A percentile compares a stretch with the other conserved stretches of the same genome.
Conservation (phyloP, 2,888 invertebrate genomes). For the Alentia gelatinosa region DNA sequence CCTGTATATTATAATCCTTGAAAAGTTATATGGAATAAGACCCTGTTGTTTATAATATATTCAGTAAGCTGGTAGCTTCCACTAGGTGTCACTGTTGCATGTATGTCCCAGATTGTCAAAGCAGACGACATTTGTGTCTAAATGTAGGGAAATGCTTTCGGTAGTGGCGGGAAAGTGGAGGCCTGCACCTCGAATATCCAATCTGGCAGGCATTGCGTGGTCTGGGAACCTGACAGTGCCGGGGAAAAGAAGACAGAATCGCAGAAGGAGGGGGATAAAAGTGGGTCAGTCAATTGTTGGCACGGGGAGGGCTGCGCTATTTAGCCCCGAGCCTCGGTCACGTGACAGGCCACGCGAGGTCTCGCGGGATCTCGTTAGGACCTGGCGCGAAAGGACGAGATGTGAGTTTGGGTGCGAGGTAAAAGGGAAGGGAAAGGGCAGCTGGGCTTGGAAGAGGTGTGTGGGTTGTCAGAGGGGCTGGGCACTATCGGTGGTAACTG, state of each 20-base stretch:
- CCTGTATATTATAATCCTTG: no score
- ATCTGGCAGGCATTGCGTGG: no score
- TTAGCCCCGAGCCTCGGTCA: background rate
- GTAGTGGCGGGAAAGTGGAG: no score
- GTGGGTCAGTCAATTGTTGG: background rate
- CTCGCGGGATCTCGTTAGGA: background rate
- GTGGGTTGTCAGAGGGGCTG: background rate
- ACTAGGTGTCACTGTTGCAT: no score
- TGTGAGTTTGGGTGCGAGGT: constrained; percentile 1
- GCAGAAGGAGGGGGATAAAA: background rate
- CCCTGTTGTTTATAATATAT: no score
- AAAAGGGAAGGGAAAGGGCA: background rate
- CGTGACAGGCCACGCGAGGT: background rate
- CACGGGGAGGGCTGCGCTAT: background rate
- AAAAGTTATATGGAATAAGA: no score
- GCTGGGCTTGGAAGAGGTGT: background rate
- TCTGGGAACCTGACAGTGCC: background rate
- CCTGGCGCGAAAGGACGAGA: background rate
- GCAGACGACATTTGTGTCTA: no score
- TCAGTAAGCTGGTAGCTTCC: no score
- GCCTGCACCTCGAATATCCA: no score
- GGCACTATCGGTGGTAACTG: background rate
- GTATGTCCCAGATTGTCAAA: no score
- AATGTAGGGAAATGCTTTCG: no score
- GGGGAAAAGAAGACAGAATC: background rate